Percentiles rank a stretch among this genome's conserved stretches.
Conservation (phyloP, 2,888 invertebrate species). For the Stenichneumon culpator region DNA sequence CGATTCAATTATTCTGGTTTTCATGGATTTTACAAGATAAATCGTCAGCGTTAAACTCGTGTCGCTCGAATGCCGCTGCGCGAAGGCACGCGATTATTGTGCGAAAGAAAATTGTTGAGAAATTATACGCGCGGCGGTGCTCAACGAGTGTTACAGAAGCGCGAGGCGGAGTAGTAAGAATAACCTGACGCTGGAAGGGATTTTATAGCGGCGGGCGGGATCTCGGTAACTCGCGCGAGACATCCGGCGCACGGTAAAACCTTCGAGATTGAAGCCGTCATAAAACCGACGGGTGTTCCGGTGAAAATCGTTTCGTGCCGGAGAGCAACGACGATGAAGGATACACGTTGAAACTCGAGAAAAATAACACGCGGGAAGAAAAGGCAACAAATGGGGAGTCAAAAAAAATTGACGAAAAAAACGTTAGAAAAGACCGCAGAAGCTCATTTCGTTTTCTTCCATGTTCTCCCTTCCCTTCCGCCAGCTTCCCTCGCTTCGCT, state of each 20-base stretch:
- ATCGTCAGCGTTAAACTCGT: neutral
- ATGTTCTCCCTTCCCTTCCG: neutral
- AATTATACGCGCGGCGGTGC: constrained; percentile 3
- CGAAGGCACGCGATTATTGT: neutral
- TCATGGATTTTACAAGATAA: neutral
- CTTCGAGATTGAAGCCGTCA: constrained; percentile 14
- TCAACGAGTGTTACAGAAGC: constrained; percentile 16
- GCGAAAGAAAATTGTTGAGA: constrained; percentile 7
- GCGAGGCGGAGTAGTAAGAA: neutral
- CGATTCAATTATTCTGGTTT: neutral
- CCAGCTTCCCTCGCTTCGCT: neutral
- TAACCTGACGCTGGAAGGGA: constrained; percentile 7
- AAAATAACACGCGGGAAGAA: neutral
- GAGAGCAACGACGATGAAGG: neutral
- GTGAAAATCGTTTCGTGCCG: constrained; percentile 31
- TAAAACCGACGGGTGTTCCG: constrained; percentile 28
- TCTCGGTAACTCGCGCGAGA: constrained; percentile 23
- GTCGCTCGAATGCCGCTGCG: neutral
- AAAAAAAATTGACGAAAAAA: neutral
- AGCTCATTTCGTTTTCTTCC: neutral
- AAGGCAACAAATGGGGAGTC: neutral
- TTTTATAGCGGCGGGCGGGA: neutral
- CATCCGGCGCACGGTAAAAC: constrained; percentile 47
- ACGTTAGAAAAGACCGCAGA: neutral
- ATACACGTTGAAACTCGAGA: neutral